Percentiles rank a stretch among this genome's conserved stretches.
Conservation (phyloP, 2,888 invertebrate species). For the Temnothorax rugatulus region DNA sequence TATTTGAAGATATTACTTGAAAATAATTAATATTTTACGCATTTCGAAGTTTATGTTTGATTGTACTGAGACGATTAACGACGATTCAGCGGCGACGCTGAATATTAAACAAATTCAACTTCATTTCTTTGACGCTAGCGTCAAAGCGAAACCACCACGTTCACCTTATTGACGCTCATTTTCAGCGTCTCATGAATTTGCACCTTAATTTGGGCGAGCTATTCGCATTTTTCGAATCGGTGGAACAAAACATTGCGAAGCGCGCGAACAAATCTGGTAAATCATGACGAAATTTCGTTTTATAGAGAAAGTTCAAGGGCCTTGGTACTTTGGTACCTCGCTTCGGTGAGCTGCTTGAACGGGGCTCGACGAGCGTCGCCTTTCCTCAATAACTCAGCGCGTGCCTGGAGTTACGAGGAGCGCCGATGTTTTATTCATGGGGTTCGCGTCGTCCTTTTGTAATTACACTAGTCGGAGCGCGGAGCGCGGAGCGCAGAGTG, state of each 20-base stretch:
- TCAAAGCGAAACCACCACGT: too few relatives aligned
- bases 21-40: too few relatives aligned
- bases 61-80: too few relatives aligned
- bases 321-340: constrained; percentile 30
- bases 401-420: constrained; percentile 70
- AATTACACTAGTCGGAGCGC: constrained; percentile 71
- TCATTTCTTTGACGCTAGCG: too few relatives aligned
- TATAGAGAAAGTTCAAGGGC: constrained; percentile 61
- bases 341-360: constrained; percentile 45
- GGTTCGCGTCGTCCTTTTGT: constrained; percentile 71
- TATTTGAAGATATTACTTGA: too few relatives aligned
- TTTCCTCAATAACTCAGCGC: constrained; percentile 77
- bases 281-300: constrained; percentile 18
- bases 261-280: neutral
- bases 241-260: neutral
- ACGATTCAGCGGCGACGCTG: too few relatives aligned
- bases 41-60: too few relatives aligned
- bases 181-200: too few relatives aligned
- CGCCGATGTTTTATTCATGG: constrained; percentile 75
- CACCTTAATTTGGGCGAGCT: neutral
- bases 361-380: constrained; percentile 59
- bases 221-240: neutral
- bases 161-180: too few relatives aligned
- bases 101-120: too few relatives aligned
- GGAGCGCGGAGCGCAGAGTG: constrained; percentile 46